Evolutionary conservation across 2,888 invertebrate species (phyloP).

Genomic region (Scaptomyza polygonia): DNA sequence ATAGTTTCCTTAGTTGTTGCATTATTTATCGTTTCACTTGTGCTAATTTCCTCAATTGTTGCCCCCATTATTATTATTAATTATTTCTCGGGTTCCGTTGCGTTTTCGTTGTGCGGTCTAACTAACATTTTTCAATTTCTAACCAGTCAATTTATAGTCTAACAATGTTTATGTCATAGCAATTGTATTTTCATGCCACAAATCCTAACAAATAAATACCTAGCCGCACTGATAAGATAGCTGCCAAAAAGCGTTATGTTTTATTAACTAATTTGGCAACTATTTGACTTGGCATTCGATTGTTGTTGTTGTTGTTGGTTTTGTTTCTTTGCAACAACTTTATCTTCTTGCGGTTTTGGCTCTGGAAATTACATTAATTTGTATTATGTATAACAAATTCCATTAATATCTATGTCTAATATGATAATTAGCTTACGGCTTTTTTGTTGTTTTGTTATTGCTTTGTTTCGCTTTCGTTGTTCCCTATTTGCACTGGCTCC

Average conservation of each 20-base stretch:
- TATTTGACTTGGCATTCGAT: conserved; percentile 50
- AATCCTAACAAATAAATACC: conserved; percentile 50
- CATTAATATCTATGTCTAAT: neutral
- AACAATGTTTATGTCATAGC: conserved; percentile 65
- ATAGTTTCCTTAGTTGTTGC: conserved; percentile 49
- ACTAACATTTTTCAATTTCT: conserved; percentile 47
- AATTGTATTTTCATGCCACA: conserved; percentile 69
- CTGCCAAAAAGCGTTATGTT: conserved; percentile 12
- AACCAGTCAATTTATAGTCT: conserved; percentile 58
- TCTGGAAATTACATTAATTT: conserved; percentile 28
- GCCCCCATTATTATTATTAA: conserved; percentile 24
- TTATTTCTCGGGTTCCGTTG: conserved; percentile 7
- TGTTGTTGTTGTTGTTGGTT: conserved; percentile 9
- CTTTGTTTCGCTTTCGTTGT: conserved; percentile 19
- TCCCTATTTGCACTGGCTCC: conserved; percentile 45
- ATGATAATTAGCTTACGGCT: conserved; percentile 18
- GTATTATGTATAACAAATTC: neutral
- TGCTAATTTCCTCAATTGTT: conserved; percentile 57
- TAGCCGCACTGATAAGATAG: conserved; percentile 58
- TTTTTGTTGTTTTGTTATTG: conserved; percentile 1
- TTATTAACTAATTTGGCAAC: conserved; percentile 61
- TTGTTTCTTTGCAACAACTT: conserved; percentile 16
- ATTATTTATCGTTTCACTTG: conserved; percentile 40
- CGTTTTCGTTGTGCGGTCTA: conserved; percentile 36
- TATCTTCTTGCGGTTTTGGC: conserved; percentile 6